These are phyloP conservation scores for Brachionus sp. DNA, from an alignment of 1,140 invertebrate genomes.

Conservation along the genomic window DNA sequence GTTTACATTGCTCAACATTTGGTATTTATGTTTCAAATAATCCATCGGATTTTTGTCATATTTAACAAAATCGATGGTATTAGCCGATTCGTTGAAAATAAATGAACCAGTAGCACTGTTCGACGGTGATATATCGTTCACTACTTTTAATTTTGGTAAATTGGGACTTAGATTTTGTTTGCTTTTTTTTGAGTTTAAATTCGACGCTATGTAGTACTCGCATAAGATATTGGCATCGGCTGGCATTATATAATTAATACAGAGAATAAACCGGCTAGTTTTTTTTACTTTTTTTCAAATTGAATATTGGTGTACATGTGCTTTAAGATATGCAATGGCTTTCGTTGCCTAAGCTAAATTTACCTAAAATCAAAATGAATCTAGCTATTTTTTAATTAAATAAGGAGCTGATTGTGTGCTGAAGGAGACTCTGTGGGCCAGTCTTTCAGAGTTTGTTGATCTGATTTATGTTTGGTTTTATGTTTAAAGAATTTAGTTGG, in stretches of 20 bases:
- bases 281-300: not conserved
- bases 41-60: conserved; percentile 45
- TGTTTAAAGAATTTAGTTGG: not conserved
- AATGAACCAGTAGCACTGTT: not conserved
- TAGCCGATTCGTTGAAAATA: not conserved
- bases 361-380: conserved; percentile 32
- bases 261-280: not conserved
- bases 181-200: not conserved
- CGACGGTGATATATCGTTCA: not conserved
- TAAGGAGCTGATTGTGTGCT: not conserved
- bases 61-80: conserved; percentile 36
- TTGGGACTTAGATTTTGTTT: not conserved
- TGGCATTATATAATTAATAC: conserved; percentile 19
- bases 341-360: not conserved
- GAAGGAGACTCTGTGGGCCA: not conserved
- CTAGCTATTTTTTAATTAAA: not conserved
- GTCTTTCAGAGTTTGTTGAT: not conserved
- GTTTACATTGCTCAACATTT: not conserved
- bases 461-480: not conserved
- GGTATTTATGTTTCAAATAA: conserved; percentile 32
- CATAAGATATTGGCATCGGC: conserved; percentile 40
- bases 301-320: conserved; percentile 6
- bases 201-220: conserved; percentile 30
- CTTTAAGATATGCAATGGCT: not conserved
- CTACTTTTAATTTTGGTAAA: not conserved